Conservation (phyloP, 2,888 invertebrate genomes). For the Latheticus oryzae region DNA sequence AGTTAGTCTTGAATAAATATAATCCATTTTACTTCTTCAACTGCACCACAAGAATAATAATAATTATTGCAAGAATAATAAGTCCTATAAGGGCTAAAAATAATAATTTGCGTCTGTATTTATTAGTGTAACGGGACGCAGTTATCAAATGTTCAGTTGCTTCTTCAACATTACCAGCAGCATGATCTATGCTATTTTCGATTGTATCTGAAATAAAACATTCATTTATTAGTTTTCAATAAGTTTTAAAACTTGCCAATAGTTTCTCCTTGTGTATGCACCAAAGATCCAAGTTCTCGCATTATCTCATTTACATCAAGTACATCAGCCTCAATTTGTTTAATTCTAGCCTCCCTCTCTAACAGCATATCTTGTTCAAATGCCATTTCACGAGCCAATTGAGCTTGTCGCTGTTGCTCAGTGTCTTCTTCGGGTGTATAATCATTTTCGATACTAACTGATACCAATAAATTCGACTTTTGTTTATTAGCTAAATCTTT, state of each 20-base stretch:
- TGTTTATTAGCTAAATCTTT: constrained; percentile 79
- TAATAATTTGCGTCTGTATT: constrained; percentile 80
- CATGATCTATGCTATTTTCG: constrained; percentile 83
- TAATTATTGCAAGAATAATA: constrained; percentile 75
- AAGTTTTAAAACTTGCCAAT: constrained; percentile 73
- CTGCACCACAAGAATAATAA: constrained; percentile 68
- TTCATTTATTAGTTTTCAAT: constrained; percentile 15
- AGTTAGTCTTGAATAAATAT: constrained; percentile 1
- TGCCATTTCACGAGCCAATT: constrained; percentile 71
- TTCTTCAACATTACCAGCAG: constrained; percentile 80
- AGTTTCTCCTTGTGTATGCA: constrained; percentile 77
- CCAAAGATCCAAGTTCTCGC: constrained; percentile 78
- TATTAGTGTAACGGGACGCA: constrained; percentile 83
- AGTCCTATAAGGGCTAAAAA: constrained; percentile 76
- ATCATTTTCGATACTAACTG: constrained; percentile 60
- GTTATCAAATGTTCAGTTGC: constrained; percentile 84
- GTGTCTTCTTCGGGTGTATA: constrained; percentile 54
- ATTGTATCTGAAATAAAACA: constrained; percentile 77
- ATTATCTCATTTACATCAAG: constrained; percentile 87
- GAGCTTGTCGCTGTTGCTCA: constrained; percentile 64
- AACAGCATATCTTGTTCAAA: constrained; percentile 84
- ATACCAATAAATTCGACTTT: constrained; percentile 70
- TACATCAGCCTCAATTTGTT: constrained; percentile 83
- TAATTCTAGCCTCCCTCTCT: constrained; percentile 84
- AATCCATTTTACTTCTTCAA: constrained; percentile 28